These are phyloP conservation scores for Manacus vitellinus DNA, from an alignment of 2,113 vertebrate species.

Conservation along the genomic window DNA sequence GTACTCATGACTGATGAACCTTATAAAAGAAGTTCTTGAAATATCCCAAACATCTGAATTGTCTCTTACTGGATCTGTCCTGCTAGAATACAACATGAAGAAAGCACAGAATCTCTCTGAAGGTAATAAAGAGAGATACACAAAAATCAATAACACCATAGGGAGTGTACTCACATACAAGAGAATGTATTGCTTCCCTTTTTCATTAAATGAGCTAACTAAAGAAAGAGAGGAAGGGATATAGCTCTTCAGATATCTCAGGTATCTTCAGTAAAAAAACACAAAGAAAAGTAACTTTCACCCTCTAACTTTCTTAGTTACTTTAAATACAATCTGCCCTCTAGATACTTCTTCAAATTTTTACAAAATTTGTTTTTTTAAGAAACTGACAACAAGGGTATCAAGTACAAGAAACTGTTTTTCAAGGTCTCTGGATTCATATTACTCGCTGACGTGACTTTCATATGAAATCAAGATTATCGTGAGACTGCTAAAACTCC, in stretches of 20 bases:
- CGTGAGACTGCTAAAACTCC: not conserved
- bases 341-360: not conserved
- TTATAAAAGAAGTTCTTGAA: not conserved
- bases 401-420: not conserved
- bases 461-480: not conserved
- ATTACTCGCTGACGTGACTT: not conserved
- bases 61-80: not conserved
- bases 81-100: not conserved
- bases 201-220: not conserved
- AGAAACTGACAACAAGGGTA: not conserved
- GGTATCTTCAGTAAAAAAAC: not conserved
- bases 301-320: not conserved
- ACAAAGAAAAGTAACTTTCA: not conserved
- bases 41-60: not conserved
- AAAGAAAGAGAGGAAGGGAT: not conserved
- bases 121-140: not conserved
- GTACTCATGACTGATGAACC: not conserved
- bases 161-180: not conserved
- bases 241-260: not conserved
- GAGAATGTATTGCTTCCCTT: not conserved
- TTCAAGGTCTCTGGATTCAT: not conserved
- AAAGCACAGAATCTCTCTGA: not conserved
- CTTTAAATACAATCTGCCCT: not conserved
- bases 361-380: not conserved
- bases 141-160: not conserved